Evolutionary conservation across 2,113 vertebrate genomes (phyloP).

Genomic region (Tinamus guttatus): DNA sequence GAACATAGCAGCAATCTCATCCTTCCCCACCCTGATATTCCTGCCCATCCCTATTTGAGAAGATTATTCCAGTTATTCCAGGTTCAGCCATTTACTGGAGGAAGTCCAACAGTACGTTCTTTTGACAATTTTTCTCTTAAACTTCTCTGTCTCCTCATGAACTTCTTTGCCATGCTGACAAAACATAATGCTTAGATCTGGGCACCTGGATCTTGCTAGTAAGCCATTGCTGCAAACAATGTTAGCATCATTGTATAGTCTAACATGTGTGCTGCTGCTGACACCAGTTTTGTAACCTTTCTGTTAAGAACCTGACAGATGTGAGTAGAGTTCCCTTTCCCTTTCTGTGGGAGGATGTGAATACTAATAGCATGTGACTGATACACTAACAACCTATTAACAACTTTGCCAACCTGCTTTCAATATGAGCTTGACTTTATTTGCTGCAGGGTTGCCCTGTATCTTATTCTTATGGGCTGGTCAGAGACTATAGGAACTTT

Average conservation of each 20-base stretch:
- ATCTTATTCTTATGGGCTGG: background rate
- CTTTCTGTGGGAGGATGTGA: background rate
- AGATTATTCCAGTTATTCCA: slow-evolving; percentile 51
- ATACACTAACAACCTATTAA: background rate
- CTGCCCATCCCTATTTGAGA: slow-evolving; percentile 4
- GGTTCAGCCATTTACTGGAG: background rate
- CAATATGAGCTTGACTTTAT: background rate
- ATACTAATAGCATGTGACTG: background rate
- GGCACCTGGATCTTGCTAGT: background rate
- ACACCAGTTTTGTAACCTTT: background rate
- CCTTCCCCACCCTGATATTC: slow-evolving; percentile 25
- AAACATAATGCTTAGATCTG: background rate
- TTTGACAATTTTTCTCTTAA: slow-evolving; percentile 14
- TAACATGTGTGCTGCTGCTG: background rate
- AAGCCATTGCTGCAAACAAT: background rate
- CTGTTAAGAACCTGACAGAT: background rate
- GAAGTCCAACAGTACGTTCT: background rate
- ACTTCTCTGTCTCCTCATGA: background rate
- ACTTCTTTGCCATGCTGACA: slow-evolving; percentile 5
- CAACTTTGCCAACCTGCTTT: background rate
- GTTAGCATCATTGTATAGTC: background rate
- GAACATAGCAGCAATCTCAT: background rate
- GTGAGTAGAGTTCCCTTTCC: background rate
- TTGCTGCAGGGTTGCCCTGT: background rate
- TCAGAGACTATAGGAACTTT: background rate